Conservation (phyloP, 2,113 vertebrate genomes). For the Mionectes macconnelli region DNA sequence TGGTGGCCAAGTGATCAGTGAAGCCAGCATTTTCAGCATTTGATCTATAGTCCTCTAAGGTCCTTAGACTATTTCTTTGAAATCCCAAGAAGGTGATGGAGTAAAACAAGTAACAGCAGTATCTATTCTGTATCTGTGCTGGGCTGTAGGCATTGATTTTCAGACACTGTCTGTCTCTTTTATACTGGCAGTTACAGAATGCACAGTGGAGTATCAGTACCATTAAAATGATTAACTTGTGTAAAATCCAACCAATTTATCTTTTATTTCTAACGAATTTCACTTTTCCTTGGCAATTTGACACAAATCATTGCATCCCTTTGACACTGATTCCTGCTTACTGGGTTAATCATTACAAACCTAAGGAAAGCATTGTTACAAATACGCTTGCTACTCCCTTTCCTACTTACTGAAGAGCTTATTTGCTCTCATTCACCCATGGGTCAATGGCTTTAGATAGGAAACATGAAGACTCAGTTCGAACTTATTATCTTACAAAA, state of each 20-base stretch:
- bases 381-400: neutral
- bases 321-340: neutral
- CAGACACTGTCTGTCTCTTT: neutral
- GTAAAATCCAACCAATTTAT: neutral
- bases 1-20: neutral
- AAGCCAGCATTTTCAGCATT: neutral
- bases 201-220: neutral
- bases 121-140: neutral
- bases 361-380: neutral
- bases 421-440: neutral
- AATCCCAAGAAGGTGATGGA: neutral
- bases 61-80: neutral
- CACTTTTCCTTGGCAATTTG: neutral
- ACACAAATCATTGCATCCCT: neutral
- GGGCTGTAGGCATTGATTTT: neutral
- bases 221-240: neutral
- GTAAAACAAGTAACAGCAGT: neutral
- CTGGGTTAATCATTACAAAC: neutral
- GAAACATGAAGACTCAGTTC: neutral
- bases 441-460: neutral
- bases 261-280: neutral
- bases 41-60: neutral
- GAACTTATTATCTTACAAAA: neutral
- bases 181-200: neutral
- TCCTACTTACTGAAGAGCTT: neutral